Conservation (phyloP, 2,888 invertebrate species). For the Athalia cordata region DNA sequence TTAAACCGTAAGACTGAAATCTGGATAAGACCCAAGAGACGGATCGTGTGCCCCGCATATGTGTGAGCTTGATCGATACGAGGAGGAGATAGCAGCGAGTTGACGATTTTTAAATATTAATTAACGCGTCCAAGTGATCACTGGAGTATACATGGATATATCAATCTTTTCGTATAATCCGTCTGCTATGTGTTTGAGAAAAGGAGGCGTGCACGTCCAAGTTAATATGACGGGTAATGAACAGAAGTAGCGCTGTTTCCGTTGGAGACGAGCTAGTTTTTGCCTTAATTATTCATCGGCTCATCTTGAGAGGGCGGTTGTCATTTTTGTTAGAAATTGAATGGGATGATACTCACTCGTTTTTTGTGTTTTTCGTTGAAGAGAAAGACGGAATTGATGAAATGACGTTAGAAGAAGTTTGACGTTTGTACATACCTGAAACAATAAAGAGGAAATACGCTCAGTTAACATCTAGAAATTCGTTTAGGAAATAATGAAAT, state of each 20-base stretch:
- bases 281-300: not conserved
- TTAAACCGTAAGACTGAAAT: conserved; percentile 34
- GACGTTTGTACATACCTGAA: conserved; percentile 59
- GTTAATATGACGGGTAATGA: too few species aligned
- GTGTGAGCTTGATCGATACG: too few species aligned
- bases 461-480: conserved; percentile 4
- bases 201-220: too few species aligned
- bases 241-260: too few species aligned
- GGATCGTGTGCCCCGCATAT: not conserved
- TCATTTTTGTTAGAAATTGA: not conserved
- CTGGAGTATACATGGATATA: not conserved
- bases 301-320: not conserved
- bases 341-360: conserved; percentile 29
- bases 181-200: too few species aligned
- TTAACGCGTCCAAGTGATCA: too few species aligned
- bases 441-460: conserved; percentile 53
- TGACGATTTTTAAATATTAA: too few species aligned
- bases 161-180: not conserved
- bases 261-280: too few species aligned
- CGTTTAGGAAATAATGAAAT: conserved; percentile 5
- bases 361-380: not conserved
- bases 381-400: not conserved
- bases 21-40: conserved; percentile 31
- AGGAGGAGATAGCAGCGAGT: too few species aligned
- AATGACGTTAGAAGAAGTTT: not conserved